Evolutionary conservation across 35 echinoderm and acorn worm genomes (phyloP), one percentile per base, ranked within the genome.

Genomic region (Heliocidaris erythrogramma): DNA sequence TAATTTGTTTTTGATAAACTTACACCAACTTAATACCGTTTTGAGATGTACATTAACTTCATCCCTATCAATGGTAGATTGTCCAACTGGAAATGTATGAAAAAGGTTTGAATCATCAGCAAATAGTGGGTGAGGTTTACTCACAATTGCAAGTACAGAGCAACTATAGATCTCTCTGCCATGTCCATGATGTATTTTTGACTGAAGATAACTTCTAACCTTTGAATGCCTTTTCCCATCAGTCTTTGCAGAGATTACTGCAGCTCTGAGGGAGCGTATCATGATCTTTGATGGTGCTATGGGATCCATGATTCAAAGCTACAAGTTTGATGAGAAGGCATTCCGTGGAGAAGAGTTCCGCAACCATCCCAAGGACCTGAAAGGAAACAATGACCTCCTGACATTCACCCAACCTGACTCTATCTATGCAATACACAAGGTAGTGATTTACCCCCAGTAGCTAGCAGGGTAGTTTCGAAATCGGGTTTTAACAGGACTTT

Each of bases 231-330:
- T 13, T 17, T 13, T 89, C 31, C 87, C 0, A 31, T 32, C 87
- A 89, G 87, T 89, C 31, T 89, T 89, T 89, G 96, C 61, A 71
- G 93, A 94, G 47, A 65, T 97, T 56, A 91, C 71, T 31, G 94
- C 96, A 35, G 95, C 86, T 16, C 92, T 99, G 49, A 48, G 95
- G 56, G 97, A 97, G 78, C 88, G 97, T 29, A 99, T 99, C 60
- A 97, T 99, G 96, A 94, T 99, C 17, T 97, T 97, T 91, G 98
- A 99, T 96, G 98, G 98, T 85, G 98, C 96, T 1, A 99, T 99
- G 98, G 98, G 98, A 2, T 97, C 98, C 18, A 99, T 99, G 98
- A 97, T 99, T n/a, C 98, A 99, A 91, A 31, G 32, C 12, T 92
- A 94, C 10, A 96, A 99, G 35, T 96, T 96, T 94, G 94, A 95